Base-by-base conservation (phyloP, 2,797 vertebrate genomes). In the Pachyuromys duprasi region DNA sequence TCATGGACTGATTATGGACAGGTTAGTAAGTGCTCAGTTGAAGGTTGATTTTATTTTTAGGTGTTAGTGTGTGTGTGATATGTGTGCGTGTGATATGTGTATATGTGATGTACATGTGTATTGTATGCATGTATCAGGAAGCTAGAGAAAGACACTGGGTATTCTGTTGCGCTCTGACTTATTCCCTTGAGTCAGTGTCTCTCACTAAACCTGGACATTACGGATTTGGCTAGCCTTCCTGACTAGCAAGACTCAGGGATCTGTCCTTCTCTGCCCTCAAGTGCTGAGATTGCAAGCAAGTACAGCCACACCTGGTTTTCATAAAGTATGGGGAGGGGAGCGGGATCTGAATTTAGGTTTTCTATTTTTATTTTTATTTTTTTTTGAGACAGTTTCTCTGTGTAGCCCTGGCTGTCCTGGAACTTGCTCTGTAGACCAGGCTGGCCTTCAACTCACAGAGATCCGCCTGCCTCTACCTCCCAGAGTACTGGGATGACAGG, bases 1-100 rank as follows among this genome's bases (percentile, higher is more conserved):
- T 96, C 99, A 99, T 69, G 99, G 99, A 89, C 99, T 99, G 97
- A 99, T 99, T 98, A 98, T 99, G 99, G 99, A 99, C 99, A 99
- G 99, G 99, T 99, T 97, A 45, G 98, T 98, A 90, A 95, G 60
- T 90, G 79, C 90, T 96, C 78, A 82, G 89, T 70, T 86, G 14
- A 75, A 14, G n/a, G 17, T 57, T 57, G 55, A 17, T 60, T 89
- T 83, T 89, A 24, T 13, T 70, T n/a, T 69, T 84, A 84, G 42
- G 45, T 57, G 22, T n/a, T 31, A 53, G 42, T 86, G 11, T 84
- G 28, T 49, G 18, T 80, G 20, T 79, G 45, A 49, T 80, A 26
- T 36, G 45, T 78, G 31, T 33, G 24, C 14, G 2, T 83, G 22
- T 81, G 31, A 36, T 65, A 9, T 49, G 17, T 84, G 20, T 12